phyloP scores from a whole-genome alignment of 2,888 invertebrate genomes.

The Ectemnius lituratus region DNA sequence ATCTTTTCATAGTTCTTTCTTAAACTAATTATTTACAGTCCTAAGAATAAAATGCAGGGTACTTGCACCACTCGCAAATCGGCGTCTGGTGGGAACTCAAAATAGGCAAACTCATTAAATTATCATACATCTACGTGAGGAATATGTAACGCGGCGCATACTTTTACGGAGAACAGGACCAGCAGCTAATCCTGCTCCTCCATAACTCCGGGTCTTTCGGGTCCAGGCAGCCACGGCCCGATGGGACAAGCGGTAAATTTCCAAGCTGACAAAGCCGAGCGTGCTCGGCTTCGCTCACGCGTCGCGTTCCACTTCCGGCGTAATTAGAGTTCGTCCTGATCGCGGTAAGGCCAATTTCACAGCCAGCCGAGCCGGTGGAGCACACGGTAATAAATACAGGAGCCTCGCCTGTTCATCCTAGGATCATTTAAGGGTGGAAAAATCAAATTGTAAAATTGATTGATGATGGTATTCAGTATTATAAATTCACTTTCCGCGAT shows the following conservation, averaged over 20 bases:
- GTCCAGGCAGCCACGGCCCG: conserved; percentile 52
- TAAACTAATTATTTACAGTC: no score
- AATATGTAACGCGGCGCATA: conserved; percentile 48
- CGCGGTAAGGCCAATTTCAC: conserved; percentile 13
- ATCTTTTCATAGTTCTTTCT: no score
- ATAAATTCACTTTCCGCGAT: no score
- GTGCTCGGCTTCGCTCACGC: conserved; percentile 56
- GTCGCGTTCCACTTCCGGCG: conserved; percentile 34
- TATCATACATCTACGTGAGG: conserved; percentile 29
- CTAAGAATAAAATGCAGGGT: no score
- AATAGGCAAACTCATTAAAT: conserved; percentile 33
- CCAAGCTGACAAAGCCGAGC: conserved; percentile 63
- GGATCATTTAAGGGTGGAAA: no score
- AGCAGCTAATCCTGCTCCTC: conserved; percentile 50
- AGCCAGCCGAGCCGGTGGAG: no score
- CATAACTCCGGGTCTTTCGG: conserved; percentile 58
- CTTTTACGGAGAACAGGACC: conserved; percentile 42
- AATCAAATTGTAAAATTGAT: no score
- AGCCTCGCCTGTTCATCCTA: no score
- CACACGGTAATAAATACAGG: no score
- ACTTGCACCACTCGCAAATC: conserved; percentile 14
- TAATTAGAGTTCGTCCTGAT: conserved; percentile 49
- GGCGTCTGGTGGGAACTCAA: neutral
- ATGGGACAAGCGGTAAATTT: conserved; percentile 65
- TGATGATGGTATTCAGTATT: no score